These are phyloP conservation scores for Drosophila funebris DNA, from an alignment of 1,140 invertebrate genomes.

Conservation along the genomic window DNA sequence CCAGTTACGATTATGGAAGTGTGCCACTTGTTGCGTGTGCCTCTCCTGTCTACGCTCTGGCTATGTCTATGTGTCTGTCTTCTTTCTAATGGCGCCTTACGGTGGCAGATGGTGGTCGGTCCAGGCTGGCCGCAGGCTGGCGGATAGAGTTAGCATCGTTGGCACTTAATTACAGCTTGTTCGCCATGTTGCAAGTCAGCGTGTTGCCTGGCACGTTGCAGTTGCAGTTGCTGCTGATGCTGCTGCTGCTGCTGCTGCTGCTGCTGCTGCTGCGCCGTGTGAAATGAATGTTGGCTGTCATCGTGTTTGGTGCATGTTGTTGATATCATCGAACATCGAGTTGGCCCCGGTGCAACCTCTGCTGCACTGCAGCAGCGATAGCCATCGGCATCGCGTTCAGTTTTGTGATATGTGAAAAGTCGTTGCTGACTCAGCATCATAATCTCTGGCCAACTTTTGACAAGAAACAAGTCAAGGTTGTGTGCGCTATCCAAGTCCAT, in stretches of 20 bases:
- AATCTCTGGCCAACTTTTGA: slow-evolving; percentile 19
- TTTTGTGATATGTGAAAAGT: slow-evolving; percentile 58
- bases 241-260: slow-evolving; percentile 32
- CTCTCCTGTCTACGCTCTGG: not conserved
- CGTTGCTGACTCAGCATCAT: slow-evolving; percentile 40
- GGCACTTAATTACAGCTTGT: slow-evolving; percentile 74
- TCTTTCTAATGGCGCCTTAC: slow-evolving; percentile 64
- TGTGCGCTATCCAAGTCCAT: not conserved
- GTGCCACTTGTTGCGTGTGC: slow-evolving; percentile 64
- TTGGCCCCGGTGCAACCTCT: slow-evolving; percentile 31
- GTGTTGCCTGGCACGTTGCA: slow-evolving; percentile 55
- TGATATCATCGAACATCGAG: slow-evolving; percentile 73
- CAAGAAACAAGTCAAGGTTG: slow-evolving; percentile 23
- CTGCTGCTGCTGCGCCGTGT: slow-evolving; percentile 50
- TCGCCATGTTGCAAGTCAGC: slow-evolving; percentile 75
- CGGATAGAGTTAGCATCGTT: slow-evolving; percentile 11
- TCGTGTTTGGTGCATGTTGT: slow-evolving; percentile 60
- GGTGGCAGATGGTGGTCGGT: not conserved
- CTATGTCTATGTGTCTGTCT: slow-evolving; percentile 7
- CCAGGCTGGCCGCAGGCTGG: not conserved
- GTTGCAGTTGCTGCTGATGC: slow-evolving; percentile 12
- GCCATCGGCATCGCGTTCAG: slow-evolving; percentile 50
- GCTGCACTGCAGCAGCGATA: slow-evolving; percentile 30
- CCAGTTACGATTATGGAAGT: slow-evolving; percentile 64
- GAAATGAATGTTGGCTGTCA: slow-evolving; percentile 74